Conservation (phyloP, 2,888 invertebrate species). For the Callosobruchus maculatus region DNA sequence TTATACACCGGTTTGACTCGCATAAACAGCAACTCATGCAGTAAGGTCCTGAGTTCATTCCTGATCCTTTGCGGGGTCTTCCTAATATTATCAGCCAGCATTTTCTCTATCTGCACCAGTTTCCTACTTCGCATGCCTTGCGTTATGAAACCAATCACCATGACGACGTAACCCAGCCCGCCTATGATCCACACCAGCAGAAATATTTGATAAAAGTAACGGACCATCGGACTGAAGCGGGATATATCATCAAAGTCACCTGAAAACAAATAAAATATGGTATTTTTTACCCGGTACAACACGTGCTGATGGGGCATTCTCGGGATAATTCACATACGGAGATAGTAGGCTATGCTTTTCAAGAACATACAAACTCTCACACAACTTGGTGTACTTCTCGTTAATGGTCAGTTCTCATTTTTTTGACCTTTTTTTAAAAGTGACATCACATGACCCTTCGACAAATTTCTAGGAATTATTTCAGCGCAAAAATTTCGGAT, state of each 20-base stretch:
- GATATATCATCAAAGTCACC: slow-evolving; percentile 32
- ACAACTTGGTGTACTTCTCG: no score
- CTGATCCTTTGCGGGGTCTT: slow-evolving; percentile 75
- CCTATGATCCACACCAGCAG: slow-evolving; percentile 87
- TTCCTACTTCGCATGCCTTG: slow-evolving; percentile 73
- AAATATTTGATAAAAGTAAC: slow-evolving; percentile 73
- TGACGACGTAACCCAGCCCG: slow-evolving; percentile 85
- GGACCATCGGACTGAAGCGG: slow-evolving; percentile 61
- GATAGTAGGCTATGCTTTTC: no score
- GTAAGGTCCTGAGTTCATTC: slow-evolving; percentile 40
- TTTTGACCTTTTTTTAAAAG: no score
- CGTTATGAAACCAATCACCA: slow-evolving; percentile 84
- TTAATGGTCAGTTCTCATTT: no score
- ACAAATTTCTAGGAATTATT: no score
- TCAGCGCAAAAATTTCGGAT: no score
- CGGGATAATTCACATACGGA: neutral
- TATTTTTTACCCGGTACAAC: no score
- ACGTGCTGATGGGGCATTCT: no score
- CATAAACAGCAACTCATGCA: slow-evolving; percentile 70
- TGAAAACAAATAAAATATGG: neutral
- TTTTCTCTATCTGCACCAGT: slow-evolving; percentile 70
- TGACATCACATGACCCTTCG: no score
- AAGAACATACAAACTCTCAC: no score
- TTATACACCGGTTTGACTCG: slow-evolving; percentile 75
- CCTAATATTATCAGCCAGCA: slow-evolving; percentile 72